Base-by-base conservation (phyloP, 2,113 vertebrate species). In the Aramus guarauna region DNA sequence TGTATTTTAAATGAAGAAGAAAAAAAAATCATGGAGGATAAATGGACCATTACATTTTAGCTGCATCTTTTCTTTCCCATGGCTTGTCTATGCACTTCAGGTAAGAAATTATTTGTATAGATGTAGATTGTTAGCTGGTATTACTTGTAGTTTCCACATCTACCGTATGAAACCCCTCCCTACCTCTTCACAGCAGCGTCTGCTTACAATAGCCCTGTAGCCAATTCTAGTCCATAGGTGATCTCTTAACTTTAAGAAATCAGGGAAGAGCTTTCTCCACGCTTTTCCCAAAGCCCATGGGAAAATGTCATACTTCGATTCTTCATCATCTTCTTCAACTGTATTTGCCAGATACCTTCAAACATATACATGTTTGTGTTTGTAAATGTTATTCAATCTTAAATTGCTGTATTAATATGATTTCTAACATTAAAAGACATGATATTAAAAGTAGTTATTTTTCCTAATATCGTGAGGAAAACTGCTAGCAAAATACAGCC, bases 261-360 rank as follows among this genome's bases (percentile, higher is more conserved):
- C 92, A 48, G 98, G 98, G 92, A 99, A 99, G 69, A 98, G 94
- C 85, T 98, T 99, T 97, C 98, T 99, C 99, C 99, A 99, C 67
- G 97, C 98, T 97, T 98, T 99, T 82, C 99, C 99, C 96, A 99
- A 97, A 75, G 99, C 99, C 99, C 99, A 99, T 18, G 99, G 99
- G 88, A 99, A 99, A 96, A 99, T 99, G 95, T 99, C 99, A 96
- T 99, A 99, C 95, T 99, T 99, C 55, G 92, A 97, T 97, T 99
- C 99, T 97, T 99, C 99, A 77, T 99, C 98, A 19, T 99, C 99
- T 98, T 99, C 99, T 98, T 99, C 99, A 98, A 99, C 99, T 79
- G 99, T 99, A 97, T 99, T 99, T 82, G 99, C 99, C 64, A 99
- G 98, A 96, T 99, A 99, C 68, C 99, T 99, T 94, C n/a, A 97